A percentile compares a stretch with the other conserved stretches of the same genome.
Evolutionary conservation across 2,113 vertebrate genomes (phyloP).

Genomic region (Tricholaema leucomelas): DNA sequence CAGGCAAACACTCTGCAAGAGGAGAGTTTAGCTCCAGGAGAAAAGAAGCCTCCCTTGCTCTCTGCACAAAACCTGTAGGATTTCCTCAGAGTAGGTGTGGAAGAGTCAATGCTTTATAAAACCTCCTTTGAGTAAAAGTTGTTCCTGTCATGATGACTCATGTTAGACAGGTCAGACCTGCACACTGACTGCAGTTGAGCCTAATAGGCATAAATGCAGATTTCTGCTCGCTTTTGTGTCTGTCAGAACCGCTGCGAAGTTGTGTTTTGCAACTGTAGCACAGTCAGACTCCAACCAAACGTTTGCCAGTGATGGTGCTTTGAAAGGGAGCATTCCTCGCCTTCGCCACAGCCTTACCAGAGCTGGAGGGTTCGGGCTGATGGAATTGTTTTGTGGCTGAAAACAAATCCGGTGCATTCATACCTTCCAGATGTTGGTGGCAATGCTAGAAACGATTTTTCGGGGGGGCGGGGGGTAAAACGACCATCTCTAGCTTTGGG

Average conservation of each 20-base stretch:
- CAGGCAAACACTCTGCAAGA: background rate
- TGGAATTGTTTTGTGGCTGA: slow-evolving; percentile 17
- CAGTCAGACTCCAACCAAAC: background rate
- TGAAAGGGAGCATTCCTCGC: background rate
- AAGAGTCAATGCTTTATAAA: background rate
- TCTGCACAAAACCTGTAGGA: background rate
- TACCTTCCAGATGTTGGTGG: slow-evolving; percentile 45
- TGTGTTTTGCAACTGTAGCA: background rate
- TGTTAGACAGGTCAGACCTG: background rate
- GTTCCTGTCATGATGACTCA: background rate
- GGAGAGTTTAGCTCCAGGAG: background rate
- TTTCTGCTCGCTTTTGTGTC: background rate
- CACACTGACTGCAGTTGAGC: background rate
- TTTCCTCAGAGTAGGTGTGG: background rate
- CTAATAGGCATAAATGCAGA: background rate
- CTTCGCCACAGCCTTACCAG: slow-evolving; percentile 7
- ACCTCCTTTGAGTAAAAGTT: background rate
- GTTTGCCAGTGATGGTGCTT: background rate
- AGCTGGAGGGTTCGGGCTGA: background rate
- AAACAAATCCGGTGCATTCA: slow-evolving; percentile 37
- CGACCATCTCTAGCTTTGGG: background rate
- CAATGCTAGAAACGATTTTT: background rate
- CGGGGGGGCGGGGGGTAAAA: no score
- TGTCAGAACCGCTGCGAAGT: background rate
- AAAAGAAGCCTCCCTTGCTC: background rate